Conservation (phyloP, 2,888 invertebrate species). For the Agapostemon virescens region DNA sequence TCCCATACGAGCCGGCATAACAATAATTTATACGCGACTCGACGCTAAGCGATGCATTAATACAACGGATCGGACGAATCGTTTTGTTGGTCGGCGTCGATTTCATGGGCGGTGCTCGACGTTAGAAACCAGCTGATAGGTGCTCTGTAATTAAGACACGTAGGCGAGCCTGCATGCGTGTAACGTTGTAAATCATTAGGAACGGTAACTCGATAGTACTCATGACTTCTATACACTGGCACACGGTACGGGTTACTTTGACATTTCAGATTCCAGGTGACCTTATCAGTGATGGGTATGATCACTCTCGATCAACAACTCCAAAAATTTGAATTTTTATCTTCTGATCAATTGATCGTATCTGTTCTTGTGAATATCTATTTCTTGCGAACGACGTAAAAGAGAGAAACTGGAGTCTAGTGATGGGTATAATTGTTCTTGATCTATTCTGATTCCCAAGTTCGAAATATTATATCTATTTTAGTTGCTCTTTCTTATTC, state of each 20-base stretch:
- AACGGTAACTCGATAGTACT: constrained; percentile 42
- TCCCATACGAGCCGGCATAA: constrained; percentile 52
- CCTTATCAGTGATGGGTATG: constrained; percentile 21
- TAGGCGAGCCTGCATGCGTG: constrained; percentile 20
- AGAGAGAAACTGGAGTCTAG: too few species aligned
- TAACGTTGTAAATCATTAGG: constrained; percentile 60
- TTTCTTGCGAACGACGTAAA: too few species aligned
- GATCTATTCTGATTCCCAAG: too few species aligned
- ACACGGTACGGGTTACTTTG: constrained; percentile 46
- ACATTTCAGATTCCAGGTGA: constrained; percentile 55
- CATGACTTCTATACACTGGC: constrained; percentile 11
- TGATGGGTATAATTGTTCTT: too few species aligned
- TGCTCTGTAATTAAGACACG: constrained; percentile 52
- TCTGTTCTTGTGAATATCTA: too few species aligned
- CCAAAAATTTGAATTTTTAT: too few species aligned
- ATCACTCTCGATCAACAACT: too few species aligned
- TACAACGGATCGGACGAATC: constrained; percentile 37
- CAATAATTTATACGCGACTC: constrained; percentile 57
- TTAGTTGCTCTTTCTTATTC: too few species aligned
- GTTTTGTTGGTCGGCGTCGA: constrained; percentile 43
- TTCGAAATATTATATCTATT: too few species aligned
- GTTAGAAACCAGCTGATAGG: constrained; percentile 29
- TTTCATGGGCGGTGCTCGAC: constrained; percentile 35
- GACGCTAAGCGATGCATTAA: constrained; percentile 61
- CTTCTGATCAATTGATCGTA: too few species aligned